Evolutionary conservation across 2,113 vertebrate species (phyloP), one percentile per base, ranked within the genome.

Genomic region (Origma solitaria): DNA sequence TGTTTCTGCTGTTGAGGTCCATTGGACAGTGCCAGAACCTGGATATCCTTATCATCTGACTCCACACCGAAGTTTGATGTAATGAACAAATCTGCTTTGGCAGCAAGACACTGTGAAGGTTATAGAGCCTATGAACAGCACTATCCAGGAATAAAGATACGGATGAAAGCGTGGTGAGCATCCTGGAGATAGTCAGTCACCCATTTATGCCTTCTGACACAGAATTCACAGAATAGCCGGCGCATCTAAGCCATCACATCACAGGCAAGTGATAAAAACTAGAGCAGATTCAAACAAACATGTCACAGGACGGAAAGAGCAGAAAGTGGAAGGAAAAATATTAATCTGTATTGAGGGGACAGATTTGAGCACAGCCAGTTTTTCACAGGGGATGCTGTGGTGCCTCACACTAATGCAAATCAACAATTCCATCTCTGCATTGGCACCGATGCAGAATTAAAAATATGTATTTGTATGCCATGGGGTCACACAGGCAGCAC

Each of bases 31-130:
- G 68, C 40, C 92, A 83, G 82, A 91, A 77, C 54, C 61, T 8
- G 31, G 37, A 66, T 50, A 53, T 7, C 25, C 9, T 60, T 11
- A 30, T 40, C 49, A 42, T 11, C 68, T 82, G 61, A 82, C 76
- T 83, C 88, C 54, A 53, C 5, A 42, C 44, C n/a, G 3, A 82
- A 87, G 85, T 56, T 54, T 25, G 88, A 57, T 61, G 42, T 27
- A 33, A 91, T 16, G 72, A 94, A 85, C 44, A 73, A 79, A 90
- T 85, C 47, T 17, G 13, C 68, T 88, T 19, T 65, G 68, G 80
- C 92, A 97, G 82, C 62, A 90, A 87, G 86, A 90, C 79, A 47
- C 16, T 80, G 73, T 60, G 73, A 91, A 88, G 87, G 87, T 80
- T 90, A 90, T 8, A 68, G 51, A 80, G 80, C 40, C 82, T 80